Base-by-base conservation (phyloP, 2,888 invertebrate species). In the Netelia inedita region DNA sequence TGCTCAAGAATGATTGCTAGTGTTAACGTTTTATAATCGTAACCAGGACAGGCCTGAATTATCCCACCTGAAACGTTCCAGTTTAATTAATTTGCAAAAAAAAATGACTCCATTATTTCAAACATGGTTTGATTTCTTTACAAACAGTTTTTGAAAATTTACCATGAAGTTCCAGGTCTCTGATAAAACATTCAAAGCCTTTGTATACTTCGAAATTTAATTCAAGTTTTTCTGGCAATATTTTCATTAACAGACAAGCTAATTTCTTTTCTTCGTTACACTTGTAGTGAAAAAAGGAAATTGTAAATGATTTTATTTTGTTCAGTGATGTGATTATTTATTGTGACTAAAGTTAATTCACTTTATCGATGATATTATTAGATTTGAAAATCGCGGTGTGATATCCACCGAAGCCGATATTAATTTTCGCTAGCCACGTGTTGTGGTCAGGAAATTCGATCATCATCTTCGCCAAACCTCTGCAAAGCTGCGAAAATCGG, bases 1-100 rank as follows among this genome's bases (percentile, higher is more conserved):
- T 89, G 88, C 78, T 89, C 89, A 65, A 88, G 84, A 35, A 88
- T 85, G 1, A 87, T 82, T 53, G 88, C 88, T 35, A 90, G 65
- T 41, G 88, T 89, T 10, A 89, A 74, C 63, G 87, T 81, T n/a
- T 78, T 75, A 50, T 83, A 87, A 21, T 82, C 55, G 21, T 23
- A 35, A 63, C 69, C 9, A n/a, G 88, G 88, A 43, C 83, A 88
- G 6, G 78, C 85, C 69, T 85, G 88, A 3, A 90, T 68, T 57
- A 88, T 81, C n/a, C 87, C 88, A 46, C 86, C 87, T 88, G 63
- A 2, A 46, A 46, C 9, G 1, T 46, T 46, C 11, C 10, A 46
- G 1, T 10, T 14, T 14, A 46, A 46, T 46, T 46, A 10, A 46
- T 11, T 46, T 1, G 14, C 9, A 46, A 46, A 46, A 46, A 46